These are phyloP conservation scores for Zaprionus vittiger DNA, from an alignment of 1,140 invertebrate genomes.

Conservation along the genomic window DNA sequence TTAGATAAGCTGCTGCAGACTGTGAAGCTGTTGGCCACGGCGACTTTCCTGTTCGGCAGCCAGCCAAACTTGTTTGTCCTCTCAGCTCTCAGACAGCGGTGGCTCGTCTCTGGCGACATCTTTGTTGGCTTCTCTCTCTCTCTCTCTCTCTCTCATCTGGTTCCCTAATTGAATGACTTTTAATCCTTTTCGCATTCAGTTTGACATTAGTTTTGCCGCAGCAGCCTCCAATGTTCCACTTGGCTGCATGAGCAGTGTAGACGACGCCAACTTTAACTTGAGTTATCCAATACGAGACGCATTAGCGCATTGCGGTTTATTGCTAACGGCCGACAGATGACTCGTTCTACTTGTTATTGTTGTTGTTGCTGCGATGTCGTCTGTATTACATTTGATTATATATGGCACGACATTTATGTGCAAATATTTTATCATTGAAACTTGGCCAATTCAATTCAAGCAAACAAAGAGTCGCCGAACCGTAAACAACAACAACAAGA, in stretches of 20 bases:
- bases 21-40: conserved; percentile 51
- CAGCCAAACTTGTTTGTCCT: conserved; percentile 38
- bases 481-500: conserved; percentile 52
- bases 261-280: conserved; percentile 6
- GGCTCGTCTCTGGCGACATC: conserved; percentile 22
- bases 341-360: conserved; percentile 21
- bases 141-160: conserved; percentile 31
- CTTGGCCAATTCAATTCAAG: conserved; percentile 58
- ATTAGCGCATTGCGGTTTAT: conserved; percentile 79
- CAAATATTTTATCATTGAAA: conserved; percentile 79
- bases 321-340: conserved; percentile 63
- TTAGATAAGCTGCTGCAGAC: conserved; percentile 72
- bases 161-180: conserved; percentile 79
- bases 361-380: neutral
- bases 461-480: conserved; percentile 48
- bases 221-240: conserved; percentile 45
- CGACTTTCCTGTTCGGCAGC: conserved; percentile 46
- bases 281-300: conserved; percentile 29
- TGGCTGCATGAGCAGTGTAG: conserved; percentile 25
- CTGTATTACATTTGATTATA: conserved; percentile 75
- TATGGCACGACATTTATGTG: conserved; percentile 80
- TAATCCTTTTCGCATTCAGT: conserved; percentile 82
- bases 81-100: neutral
- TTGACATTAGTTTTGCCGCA: conserved; percentile 63
- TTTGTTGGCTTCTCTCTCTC: conserved; percentile 22